These are phyloP conservation scores for Eupristina koningsbergeri DNA, from an alignment of 1,140 invertebrate genomes.

Conservation along the genomic window DNA sequence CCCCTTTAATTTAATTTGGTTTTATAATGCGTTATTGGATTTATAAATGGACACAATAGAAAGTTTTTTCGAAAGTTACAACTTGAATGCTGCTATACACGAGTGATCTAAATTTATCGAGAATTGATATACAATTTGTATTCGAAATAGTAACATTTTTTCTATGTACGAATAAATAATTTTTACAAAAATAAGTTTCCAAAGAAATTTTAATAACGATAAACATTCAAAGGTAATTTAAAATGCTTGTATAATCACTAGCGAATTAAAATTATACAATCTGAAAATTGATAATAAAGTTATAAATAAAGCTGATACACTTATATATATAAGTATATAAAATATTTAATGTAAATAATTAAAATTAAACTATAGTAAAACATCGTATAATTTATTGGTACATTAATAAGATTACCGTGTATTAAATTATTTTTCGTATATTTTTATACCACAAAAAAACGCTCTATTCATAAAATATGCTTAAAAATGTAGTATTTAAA, in stretches of 20 bases:
- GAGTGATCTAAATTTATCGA: background rate
- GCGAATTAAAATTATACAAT: background rate
- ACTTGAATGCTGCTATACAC: background rate
- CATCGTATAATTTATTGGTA: background rate
- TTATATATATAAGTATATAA: background rate
- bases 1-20: background rate
- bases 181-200: no score
- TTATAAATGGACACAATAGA: background rate
- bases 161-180: background rate
- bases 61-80: background rate
- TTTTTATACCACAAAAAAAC: no score
- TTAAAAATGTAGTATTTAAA: no score
- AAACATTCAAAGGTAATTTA: no score
- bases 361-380: background rate
- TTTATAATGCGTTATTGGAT: background rate
- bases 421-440: no score
- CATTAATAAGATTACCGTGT: no score
- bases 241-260: background rate
- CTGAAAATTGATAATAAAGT: background rate
- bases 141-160: background rate
- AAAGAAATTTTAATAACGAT: no score
- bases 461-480: no score
- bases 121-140: background rate
- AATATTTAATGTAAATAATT: background rate
- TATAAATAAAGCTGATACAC: background rate